Evolutionary conservation across 2,797 vertebrate genomes (phyloP).

Genomic region (Hippocampus kuda): DNA sequence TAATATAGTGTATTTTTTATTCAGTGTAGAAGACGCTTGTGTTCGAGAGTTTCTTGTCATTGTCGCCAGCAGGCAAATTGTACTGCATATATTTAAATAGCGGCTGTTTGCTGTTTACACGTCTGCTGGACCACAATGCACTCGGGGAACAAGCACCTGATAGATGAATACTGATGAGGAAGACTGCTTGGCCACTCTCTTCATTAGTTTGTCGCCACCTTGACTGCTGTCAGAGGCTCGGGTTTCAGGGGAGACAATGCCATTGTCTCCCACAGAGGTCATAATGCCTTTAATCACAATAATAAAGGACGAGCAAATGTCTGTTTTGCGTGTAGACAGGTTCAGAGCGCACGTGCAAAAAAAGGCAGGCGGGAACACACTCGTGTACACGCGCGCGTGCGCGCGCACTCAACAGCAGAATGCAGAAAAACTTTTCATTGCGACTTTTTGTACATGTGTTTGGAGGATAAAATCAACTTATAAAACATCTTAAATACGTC

Average conservation of each 20-base stretch:
- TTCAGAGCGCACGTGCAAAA: not conserved
- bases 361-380: no score
- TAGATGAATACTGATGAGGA: slow-evolving; percentile 50
- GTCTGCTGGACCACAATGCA: slow-evolving; percentile 27
- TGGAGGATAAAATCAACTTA: not conserved
- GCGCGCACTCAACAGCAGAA: slow-evolving; percentile 7
- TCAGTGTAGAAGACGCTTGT: slow-evolving; percentile 7
- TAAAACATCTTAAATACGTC: no score
- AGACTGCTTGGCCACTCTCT: slow-evolving; percentile 26
- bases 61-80: slow-evolving; percentile 26
- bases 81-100: slow-evolving; percentile 28
- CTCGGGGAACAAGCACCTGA: slow-evolving; percentile 37
- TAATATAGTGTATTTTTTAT: slow-evolving; percentile 1
- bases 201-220: slow-evolving; percentile 32
- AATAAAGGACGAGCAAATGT: slow-evolving; percentile 30
- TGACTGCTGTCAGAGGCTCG: slow-evolving; percentile 41
- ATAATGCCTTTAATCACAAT: slow-evolving; percentile 47
- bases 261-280: slow-evolving; percentile 52
- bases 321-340: slow-evolving; percentile 16
- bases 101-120: slow-evolving; percentile 37
- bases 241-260: slow-evolving; percentile 35
- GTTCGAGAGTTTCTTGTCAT: slow-evolving; percentile 15
- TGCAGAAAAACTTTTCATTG: not conserved
- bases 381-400: not conserved
- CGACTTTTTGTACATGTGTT: not conserved